Conservation (phyloP, 1,140 invertebrate species). For the Prorops nasuta region DNA sequence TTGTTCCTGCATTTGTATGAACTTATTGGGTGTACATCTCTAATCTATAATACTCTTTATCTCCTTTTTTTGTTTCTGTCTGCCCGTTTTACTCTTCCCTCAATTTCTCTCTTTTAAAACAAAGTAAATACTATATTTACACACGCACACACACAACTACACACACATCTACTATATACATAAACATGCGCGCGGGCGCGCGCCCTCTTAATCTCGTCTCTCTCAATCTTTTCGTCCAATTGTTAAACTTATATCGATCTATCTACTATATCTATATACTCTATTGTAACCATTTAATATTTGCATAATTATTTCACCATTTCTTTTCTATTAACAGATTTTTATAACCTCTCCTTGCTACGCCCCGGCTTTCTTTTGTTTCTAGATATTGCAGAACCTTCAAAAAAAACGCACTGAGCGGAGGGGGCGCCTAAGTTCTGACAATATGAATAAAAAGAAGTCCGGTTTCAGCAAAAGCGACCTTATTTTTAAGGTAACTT, state of each 20-base stretch:
- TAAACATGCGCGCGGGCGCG: too few relatives aligned
- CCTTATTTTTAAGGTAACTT: constrained; percentile 95
- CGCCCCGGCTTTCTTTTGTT: constrained; percentile 73
- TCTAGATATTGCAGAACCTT: constrained; percentile 96
- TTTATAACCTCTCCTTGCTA: constrained; percentile 58
- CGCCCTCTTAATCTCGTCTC: too few relatives aligned
- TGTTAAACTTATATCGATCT: constrained; percentile 20
- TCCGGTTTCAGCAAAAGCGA: constrained; percentile 87
- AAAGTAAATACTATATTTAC: too few relatives aligned
- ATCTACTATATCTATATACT: constrained; percentile 6
- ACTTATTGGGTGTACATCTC: too few relatives aligned
- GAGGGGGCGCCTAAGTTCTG: constrained; percentile 86
- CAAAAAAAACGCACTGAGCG: constrained; percentile 94
- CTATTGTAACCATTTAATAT: background rate
- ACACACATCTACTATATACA: too few relatives aligned
- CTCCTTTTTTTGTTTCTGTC: too few relatives aligned
- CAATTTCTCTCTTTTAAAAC: background rate
- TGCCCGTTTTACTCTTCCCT: constrained; percentile 10
- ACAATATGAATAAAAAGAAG: constrained; percentile 85
- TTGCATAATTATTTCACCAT: background rate
- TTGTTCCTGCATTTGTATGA: too few relatives aligned
- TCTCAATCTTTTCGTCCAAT: constrained; percentile 32
- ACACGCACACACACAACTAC: too few relatives aligned
- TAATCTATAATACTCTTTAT: too few relatives aligned
- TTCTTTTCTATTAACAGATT: constrained; percentile 24